phyloP scores from a whole-genome alignment of 2,797 vertebrate species.

The Cetoscarus ocellatus region DNA sequence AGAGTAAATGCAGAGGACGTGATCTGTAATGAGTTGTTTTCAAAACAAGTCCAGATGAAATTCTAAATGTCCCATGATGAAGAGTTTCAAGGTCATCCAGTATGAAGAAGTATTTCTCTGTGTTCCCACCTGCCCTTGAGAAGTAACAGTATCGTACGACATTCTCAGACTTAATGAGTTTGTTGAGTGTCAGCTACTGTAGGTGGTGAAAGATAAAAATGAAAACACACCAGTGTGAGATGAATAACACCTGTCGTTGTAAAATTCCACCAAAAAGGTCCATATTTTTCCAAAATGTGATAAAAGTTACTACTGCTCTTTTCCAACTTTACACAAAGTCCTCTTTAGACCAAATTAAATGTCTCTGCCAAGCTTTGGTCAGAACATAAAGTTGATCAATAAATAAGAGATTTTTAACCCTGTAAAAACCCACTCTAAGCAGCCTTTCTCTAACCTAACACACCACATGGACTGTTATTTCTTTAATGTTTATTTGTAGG shows the following conservation, averaged over 20 bases:
- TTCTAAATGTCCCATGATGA: background rate
- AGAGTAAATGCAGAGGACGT: background rate
- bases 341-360: too few relatives aligned
- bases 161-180: constrained; percentile 40
- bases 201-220: background rate
- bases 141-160: background rate
- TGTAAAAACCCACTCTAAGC: too few relatives aligned
- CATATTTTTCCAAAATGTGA: too few relatives aligned
- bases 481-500: too few relatives aligned
- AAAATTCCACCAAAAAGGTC: too few relatives aligned
- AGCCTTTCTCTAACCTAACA: too few relatives aligned
- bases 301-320: too few relatives aligned
- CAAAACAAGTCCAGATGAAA: background rate
- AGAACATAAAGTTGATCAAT: too few relatives aligned
- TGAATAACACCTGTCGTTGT: constrained; percentile 1
- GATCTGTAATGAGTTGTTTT: background rate
- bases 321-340: too few relatives aligned
- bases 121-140: background rate
- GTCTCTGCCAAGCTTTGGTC: too few relatives aligned
- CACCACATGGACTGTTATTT: too few relatives aligned
- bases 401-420: too few relatives aligned
- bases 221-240: background rate
- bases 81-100: constrained; percentile 4
- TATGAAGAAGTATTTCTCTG: background rate
- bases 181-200: background rate